Evolutionary conservation across 1,140 invertebrate genomes (phyloP), one percentile per base, ranked within the genome.

Genomic region (Aphidius ervi): DNA sequence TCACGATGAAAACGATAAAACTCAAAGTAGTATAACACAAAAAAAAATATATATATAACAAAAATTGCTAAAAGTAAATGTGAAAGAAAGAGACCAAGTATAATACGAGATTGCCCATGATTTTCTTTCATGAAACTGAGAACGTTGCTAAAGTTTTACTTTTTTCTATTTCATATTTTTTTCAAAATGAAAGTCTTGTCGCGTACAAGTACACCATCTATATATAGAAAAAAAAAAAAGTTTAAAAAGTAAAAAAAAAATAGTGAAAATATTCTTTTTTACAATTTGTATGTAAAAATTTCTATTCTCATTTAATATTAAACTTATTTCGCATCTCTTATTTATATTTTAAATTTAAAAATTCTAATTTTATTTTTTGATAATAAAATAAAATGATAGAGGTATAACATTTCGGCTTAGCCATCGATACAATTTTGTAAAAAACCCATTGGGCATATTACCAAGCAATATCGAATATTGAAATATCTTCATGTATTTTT

Each of bases 261-360:
- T 39, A n/a, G 53, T 43, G 53, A 55, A 20, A 58, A 58, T 39
- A 41, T 3, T 37, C 16, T 31, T 23, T 39, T 48, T 16, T 41
- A 9, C 58, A 55, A 54, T 54, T 60, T 60, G 43, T 60, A 60
- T 60, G 58, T 42, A 42, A 60, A 54, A 47, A 46, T 55, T 60
- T 46, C 31, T 59, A 10, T 52, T 50, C 46, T 39, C 16, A 5
- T 45, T 50, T 43, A 16, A 4, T 37, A 23, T 37, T 2, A 9
- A 23, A 9, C n/a, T 6, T 57, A 5, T 57, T 57, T 40, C n/a
- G 5, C 16, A n/a, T 55, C 39, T 57, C 3, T 23, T 16, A 9
- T 42, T 40, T n/a, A 39, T 9, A 42, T 39, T 54, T 54, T 10
- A 16, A 37, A n/a, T 23, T 23, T 23, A 16, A 52, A 46, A 31